These are phyloP conservation scores for Rotaria magnacalcarata DNA, from an alignment of 2,888 invertebrate species.

Conservation along the genomic window DNA sequence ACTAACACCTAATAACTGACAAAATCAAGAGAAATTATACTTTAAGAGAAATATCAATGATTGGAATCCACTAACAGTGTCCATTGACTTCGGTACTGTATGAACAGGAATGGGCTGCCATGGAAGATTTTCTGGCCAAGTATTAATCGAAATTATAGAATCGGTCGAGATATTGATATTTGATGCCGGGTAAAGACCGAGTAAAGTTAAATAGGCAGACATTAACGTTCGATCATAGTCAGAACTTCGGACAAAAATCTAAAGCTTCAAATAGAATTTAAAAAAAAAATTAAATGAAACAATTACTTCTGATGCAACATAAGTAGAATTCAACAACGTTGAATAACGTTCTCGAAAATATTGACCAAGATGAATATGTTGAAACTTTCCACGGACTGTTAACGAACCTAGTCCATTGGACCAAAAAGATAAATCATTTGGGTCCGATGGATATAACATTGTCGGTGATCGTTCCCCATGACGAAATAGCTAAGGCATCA, in stretches of 20 bases:
- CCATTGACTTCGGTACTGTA: not conserved
- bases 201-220: slow-evolving; percentile 41
- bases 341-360: slow-evolving; percentile 45
- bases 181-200: slow-evolving; percentile 39
- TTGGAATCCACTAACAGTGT: too few relatives aligned
- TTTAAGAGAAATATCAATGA: too few relatives aligned
- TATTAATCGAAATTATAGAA: not conserved
- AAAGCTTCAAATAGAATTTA: too few relatives aligned
- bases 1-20: too few relatives aligned
- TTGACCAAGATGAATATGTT: slow-evolving; percentile 46
- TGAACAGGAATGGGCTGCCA: slow-evolving; percentile 44
- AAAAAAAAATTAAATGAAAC: too few relatives aligned
- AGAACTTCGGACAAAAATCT: not conserved
- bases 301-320: not conserved
- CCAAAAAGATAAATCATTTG: slow-evolving; percentile 40
- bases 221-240: slow-evolving; percentile 45
- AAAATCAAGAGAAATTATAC: too few relatives aligned
- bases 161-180: too few relatives aligned
- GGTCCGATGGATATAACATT: slow-evolving; percentile 37
- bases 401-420: slow-evolving; percentile 46
- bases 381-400: slow-evolving; percentile 43
- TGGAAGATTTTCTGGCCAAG: slow-evolving; percentile 39
- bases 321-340: slow-evolving; percentile 41
- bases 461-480: slow-evolving; percentile 38
- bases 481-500: too few relatives aligned